phyloP scores from a whole-genome alignment of 2,113 vertebrate species.

The Pan paniscus region DNA sequence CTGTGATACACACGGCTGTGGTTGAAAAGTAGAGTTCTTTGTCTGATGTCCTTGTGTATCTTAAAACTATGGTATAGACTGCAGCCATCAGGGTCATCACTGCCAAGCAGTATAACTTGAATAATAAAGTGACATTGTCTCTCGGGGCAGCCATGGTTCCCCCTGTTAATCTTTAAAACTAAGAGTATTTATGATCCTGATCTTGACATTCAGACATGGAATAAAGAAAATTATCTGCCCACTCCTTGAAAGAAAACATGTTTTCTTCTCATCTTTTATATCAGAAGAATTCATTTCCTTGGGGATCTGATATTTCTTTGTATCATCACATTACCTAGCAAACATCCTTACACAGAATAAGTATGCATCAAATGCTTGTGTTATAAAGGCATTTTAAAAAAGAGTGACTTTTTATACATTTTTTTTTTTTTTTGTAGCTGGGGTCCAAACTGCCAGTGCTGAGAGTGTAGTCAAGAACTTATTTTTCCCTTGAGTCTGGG shows the following conservation, averaged over 20 bases:
- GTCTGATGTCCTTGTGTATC: too few species aligned
- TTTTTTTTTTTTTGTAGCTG: neutral
- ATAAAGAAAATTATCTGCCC: neutral
- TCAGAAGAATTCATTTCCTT: neutral
- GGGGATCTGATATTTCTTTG: neutral
- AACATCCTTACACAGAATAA: neutral
- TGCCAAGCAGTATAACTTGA: too few species aligned
- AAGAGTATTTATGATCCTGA: neutral
- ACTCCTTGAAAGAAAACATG: neutral
- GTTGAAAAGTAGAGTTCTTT: too few species aligned
- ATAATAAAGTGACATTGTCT: too few species aligned
- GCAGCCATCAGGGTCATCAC: too few species aligned
- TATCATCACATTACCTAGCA: neutral
- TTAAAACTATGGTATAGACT: too few species aligned
- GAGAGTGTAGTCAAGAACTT: neutral
- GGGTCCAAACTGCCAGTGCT: neutral
- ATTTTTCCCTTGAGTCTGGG: neutral
- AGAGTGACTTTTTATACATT: neutral
- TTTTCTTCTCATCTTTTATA: neutral
- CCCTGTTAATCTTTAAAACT: neutral
- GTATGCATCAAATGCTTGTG: neutral
- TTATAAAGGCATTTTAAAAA: neutral
- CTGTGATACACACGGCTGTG: too few species aligned
- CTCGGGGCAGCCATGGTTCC: too few species aligned
- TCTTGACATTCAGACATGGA: conserved; percentile 8